Evolutionary conservation across 2,113 vertebrate species (phyloP).

Genomic region (Myxocyprinus asiaticus): DNA sequence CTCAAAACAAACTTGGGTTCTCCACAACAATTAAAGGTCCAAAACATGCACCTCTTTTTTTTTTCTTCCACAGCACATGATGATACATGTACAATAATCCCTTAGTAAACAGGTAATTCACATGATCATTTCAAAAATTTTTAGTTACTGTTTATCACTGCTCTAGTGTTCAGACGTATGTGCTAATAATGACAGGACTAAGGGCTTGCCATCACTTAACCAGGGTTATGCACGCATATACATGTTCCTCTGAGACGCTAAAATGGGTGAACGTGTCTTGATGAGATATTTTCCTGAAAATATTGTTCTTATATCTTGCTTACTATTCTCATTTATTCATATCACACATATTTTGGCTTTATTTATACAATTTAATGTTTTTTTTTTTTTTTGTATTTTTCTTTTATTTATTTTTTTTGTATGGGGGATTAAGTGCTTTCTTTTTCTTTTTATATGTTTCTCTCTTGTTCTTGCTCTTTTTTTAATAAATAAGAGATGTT

Average conservation of each 20-base stretch:
- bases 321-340: background rate
- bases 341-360: background rate
- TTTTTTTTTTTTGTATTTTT: background rate
- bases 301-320: background rate
- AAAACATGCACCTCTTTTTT: background rate
- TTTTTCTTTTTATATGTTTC: slow-evolving; percentile 26
- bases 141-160: background rate
- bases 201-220: slow-evolving; percentile 12
- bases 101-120: background rate
- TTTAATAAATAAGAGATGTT: slow-evolving; percentile 77
- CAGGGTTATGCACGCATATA: background rate
- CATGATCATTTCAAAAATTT: background rate
- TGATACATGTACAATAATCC: background rate
- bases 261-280: background rate
- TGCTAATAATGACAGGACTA: slow-evolving; percentile 24
- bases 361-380: background rate
- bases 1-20: background rate
- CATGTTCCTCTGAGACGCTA: background rate
- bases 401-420: no score
- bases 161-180: background rate
- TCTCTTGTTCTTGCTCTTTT: slow-evolving; percentile 47
- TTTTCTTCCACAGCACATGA: no score
- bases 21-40: slow-evolving; percentile 8
- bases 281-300: background rate
- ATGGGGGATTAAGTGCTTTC: background rate